Evolutionary conservation across 2,888 invertebrate species (phyloP), one percentile per base, ranked within the genome.

Genomic region (Anoplius nigerrimus): DNA sequence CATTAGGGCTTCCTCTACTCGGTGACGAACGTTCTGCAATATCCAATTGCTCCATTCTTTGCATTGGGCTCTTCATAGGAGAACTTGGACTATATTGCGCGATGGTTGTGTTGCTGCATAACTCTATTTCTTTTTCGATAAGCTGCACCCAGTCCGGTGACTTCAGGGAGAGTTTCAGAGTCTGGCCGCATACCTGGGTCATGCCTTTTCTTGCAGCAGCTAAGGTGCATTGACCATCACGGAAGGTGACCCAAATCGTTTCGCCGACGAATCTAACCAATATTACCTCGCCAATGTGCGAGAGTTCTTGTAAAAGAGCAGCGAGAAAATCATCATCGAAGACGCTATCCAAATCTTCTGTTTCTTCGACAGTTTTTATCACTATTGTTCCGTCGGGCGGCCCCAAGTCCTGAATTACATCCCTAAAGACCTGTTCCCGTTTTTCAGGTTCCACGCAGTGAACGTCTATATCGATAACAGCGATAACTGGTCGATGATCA

Each of bases 401-500:
- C 0, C 99, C 99, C 75, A 97, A 92, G 84, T 95, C 94, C 65
- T 92, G 92, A 22, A 97, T 94, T 0, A 97, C 95, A 88, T 95
- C 94, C 83, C 94, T 93, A 85, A 98, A 96, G 1, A 97, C 94
- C 79, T 92, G 90, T 84, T 95, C 93, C 65, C 97, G 92, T 82
- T 93, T 93, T 16, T 93, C 92, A 56, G 93, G 91, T 84, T 97
- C 94, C 0, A 98, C 94, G 85, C 93, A 93, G 76, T 95, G 91
- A 2, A 96, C 94, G 86, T 98, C 97, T 13, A 97, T 91, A 89
- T 98, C 97, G 80, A 98, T 92, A 66, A 97, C 92, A 0, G 96
- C 97, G 78, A 97, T 94, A 0, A 99, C 98, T 1, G 99, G 99
- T 68, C 99, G 92, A 90, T 99, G 98, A 89, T 99, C 98, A 85